Base-by-base conservation (phyloP, 2,113 vertebrate species). In the Trachemys scripta region DNA sequence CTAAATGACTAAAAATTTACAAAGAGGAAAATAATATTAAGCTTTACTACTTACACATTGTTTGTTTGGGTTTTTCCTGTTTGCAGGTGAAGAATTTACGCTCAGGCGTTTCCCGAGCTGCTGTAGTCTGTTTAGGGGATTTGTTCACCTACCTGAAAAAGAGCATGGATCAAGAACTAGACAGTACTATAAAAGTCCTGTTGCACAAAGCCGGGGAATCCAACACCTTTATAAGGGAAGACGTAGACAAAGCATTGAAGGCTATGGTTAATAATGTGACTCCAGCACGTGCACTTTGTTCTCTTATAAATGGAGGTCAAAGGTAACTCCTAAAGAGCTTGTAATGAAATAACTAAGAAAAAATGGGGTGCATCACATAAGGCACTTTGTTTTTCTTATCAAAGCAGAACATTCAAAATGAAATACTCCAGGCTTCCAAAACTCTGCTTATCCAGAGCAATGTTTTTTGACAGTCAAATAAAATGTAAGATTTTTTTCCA, bases 101-200 rank as follows among this genome's bases (percentile, higher is more conserved):
- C 47, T 99, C 99, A 80, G 98, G 99, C n/a, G 99, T 99, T 96
- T 99, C 99, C 59, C 99, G 99, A 91, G 98, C 99, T 93, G 99
- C 99, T 12, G 98, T 99, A 87, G 98, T 98, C 84, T 99, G 99
- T 80, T 97, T 99, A 97, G 98, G 98, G 65, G 99, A 99, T 96
- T 98, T 99, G 97, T 99, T 99, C 96, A 98, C 96, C 85, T 93
- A 98, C 88, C 98, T 99, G 88, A 99, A 99, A 97, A 99, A 98
- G 97, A 98, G 95, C 57, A 99, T 99, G 99, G 99, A 99, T 97
- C 99, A 99, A 97, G 99, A 99, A 97, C 96, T 99, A 94, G 99
- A 99, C 83, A 98, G 96, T 78, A 98, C 98, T 85, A 99, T 99
- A 56, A 99, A 98, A 96, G 98, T 98, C 87, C 98, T 99, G 90